These are phyloP conservation scores for Dicyrtomina minuta DNA, from an alignment of 2,888 invertebrate genomes.

Conservation along the genomic window DNA sequence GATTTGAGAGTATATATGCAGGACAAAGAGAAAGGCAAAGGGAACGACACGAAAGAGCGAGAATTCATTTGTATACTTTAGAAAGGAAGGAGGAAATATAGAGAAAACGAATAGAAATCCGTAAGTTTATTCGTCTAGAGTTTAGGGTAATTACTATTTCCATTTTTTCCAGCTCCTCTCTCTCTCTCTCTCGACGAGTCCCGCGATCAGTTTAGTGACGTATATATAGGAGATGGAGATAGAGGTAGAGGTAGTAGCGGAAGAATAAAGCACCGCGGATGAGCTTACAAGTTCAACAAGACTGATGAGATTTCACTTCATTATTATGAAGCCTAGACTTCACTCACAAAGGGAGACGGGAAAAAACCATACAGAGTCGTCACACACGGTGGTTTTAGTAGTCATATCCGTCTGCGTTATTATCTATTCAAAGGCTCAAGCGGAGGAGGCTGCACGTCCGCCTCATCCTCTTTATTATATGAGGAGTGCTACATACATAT, in stretches of 20 bases:
- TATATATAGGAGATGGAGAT: too few species aligned
- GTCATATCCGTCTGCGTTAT: too few species aligned
- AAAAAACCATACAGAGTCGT: too few species aligned
- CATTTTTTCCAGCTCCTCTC: neutral
- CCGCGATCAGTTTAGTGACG: too few species aligned
- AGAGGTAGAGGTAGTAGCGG: neutral
- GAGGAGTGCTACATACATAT: too few species aligned
- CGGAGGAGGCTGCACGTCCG: too few species aligned
- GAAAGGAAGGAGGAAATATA: slow-evolving; percentile 4
- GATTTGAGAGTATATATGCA: neutral
- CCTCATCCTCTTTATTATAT: too few species aligned
- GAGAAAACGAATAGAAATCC: slow-evolving; percentile 9
- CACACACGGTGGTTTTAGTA: too few species aligned
- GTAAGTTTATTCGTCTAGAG: slow-evolving; percentile 10
- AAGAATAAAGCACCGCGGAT: too few species aligned
- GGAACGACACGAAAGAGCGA: neutral
- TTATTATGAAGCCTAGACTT: neutral
- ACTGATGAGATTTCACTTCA: neutral
- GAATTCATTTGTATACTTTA: neutral
- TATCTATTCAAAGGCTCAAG: too few species aligned
- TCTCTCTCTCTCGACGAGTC: neutral
- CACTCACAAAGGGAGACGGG: too few species aligned
- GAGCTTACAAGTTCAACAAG: too few species aligned
- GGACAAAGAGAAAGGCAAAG: neutral
- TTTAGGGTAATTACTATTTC: slow-evolving; percentile 6